Evolutionary conservation across 2,888 invertebrate genomes (phyloP).

Genomic region (Phalera bucephala): DNA sequence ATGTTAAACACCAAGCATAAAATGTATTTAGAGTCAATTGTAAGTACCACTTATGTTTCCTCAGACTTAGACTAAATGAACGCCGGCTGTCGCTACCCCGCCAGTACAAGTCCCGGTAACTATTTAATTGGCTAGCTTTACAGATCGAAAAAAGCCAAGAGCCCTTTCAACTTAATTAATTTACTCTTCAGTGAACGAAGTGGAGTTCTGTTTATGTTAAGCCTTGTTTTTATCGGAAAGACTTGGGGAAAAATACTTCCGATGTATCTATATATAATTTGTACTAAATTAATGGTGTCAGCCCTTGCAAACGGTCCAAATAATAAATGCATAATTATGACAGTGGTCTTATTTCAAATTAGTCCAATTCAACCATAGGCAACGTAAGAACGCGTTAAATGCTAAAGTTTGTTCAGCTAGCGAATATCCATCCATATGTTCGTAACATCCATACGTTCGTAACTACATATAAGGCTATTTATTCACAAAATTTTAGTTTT

Average conservation of each 20-base stretch:
- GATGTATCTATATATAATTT: not conserved
- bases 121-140: too few species aligned
- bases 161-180: conserved; percentile 63
- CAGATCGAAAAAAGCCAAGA: too few species aligned
- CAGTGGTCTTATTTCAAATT: too few species aligned
- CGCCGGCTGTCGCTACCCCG: conserved; percentile 49
- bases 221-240: conserved; percentile 35
- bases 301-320: not conserved
- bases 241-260: conserved; percentile 15
- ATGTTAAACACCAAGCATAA: too few species aligned
- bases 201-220: conserved; percentile 31
- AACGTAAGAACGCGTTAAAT: too few species aligned
- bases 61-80: conserved; percentile 40
- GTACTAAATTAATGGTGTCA: not conserved
- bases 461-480: too few species aligned
- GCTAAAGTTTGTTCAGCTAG: too few species aligned
- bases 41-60: conserved; percentile 42
- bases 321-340: too few species aligned
- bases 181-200: conserved; percentile 51
- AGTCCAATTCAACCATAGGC: too few species aligned
- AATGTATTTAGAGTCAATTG: not conserved
- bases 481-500: too few species aligned
- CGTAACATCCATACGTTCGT: too few species aligned
- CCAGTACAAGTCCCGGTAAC: conserved; percentile 50
- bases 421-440: too few species aligned